Percentiles rank a stretch among this genome's conserved stretches.
Conservation (phyloP, 1,140 invertebrate genomes). For the Brachionus angularis region DNA sequence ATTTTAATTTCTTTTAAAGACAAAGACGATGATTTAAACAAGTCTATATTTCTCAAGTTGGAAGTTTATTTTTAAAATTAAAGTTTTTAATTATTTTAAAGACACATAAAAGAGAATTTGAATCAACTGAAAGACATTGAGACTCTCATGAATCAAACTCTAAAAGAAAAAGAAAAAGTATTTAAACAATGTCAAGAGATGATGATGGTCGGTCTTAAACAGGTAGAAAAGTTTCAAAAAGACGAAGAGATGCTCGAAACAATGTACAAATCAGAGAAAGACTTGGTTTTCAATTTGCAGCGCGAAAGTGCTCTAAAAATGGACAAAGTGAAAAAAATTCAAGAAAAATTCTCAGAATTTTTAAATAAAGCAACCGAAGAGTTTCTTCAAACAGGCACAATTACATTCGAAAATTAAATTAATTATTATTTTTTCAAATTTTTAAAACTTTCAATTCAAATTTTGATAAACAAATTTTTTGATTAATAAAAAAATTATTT, state of each 20-base stretch:
- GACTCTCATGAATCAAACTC: too few species aligned
- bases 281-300: neutral
- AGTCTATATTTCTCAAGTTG: too few species aligned
- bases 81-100: too few species aligned
- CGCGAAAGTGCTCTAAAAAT: neutral
- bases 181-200: constrained; percentile 4
- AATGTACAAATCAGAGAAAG: neutral
- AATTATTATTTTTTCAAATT: too few species aligned
- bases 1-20: too few species aligned
- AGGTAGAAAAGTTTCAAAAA: neutral
- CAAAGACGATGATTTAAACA: too few species aligned
- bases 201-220: neutral
- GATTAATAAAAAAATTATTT: neutral
- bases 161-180: neutral
- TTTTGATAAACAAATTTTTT: neutral
- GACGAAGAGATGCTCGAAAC: neutral
- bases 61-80: too few species aligned
- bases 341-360: neutral
- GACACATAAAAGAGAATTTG: too few species aligned
- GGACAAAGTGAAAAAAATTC: neutral
- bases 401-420: neutral
- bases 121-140: too few species aligned
- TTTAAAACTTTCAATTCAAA: too few species aligned
- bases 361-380: constrained; percentile 20
- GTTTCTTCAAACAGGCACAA: neutral